Conservation (phyloP, 2,113 vertebrate species). For the Diadophis punctatus region DNA sequence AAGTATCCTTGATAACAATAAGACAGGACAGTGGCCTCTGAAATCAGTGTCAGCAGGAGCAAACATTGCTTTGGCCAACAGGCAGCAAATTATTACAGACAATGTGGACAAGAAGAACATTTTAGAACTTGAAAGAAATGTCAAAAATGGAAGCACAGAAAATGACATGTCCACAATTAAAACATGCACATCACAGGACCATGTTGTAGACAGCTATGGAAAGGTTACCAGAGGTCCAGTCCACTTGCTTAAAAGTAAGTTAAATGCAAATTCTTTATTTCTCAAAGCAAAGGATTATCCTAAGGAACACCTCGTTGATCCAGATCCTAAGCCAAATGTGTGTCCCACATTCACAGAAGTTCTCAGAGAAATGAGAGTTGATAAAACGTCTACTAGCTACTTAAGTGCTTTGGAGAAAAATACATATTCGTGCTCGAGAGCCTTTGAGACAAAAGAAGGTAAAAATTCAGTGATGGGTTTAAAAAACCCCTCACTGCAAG, state of each 20-base stretch:
- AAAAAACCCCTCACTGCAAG: background rate
- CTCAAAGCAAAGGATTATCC: rapidly evolving
- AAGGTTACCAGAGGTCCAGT: rapidly evolving
- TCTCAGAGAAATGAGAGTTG: background rate
- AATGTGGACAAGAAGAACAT: rapidly evolving
- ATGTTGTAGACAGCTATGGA: background rate
- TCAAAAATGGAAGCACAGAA: rapidly evolving
- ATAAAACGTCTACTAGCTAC: background rate
- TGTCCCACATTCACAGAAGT: background rate
- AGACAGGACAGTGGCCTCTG: background rate
- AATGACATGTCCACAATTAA: rapidly evolving
- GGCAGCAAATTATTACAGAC: rapidly evolving
- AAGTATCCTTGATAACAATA: background rate
- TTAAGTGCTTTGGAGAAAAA: background rate
- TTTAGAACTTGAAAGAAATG: rapidly evolving
- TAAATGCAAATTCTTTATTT: background rate
- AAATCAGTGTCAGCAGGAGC: background rate
- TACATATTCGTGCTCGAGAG: rapidly evolving
- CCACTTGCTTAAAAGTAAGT: rapidly evolving
- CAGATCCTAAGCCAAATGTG: background rate
- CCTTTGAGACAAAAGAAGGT: rapidly evolving
- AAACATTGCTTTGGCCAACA: background rate
- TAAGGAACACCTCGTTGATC: background rate
- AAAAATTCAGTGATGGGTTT: rapidly evolving
- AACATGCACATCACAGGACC: rapidly evolving